These are phyloP conservation scores for Diachrysia chrysitis DNA, from an alignment of 2,888 invertebrate genomes.

Conservation along the genomic window DNA sequence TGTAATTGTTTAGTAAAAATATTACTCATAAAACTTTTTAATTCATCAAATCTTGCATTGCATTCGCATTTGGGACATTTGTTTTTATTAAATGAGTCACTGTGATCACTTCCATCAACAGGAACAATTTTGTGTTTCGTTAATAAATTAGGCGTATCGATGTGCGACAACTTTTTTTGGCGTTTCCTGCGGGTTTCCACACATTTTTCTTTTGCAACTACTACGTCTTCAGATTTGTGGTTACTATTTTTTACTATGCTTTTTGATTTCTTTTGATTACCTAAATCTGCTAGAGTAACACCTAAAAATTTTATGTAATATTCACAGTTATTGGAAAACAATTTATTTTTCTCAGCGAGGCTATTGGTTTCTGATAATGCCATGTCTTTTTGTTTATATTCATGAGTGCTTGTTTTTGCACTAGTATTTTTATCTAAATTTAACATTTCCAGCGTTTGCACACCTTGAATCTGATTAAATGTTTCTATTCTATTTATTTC, in stretches of 20 bases:
- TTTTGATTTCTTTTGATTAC: constrained; percentile 31
- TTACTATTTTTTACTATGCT: constrained; percentile 16
- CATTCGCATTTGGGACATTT: constrained; percentile 48
- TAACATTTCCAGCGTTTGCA: constrained; percentile 3
- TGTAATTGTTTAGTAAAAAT: constrained; percentile 46
- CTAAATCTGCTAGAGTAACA: constrained; percentile 74
- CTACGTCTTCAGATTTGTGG: constrained; percentile 1
- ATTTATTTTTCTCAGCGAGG: constrained; percentile 48
- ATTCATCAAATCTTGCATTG: constrained; percentile 57
- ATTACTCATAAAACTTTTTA: constrained; percentile 52
- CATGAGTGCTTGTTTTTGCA: constrained; percentile 12
- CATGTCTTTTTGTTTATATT: constrained; percentile 20
- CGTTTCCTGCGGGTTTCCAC: constrained; percentile 14
- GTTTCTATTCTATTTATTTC: constrained; percentile 16
- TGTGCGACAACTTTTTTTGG: constrained; percentile 13
- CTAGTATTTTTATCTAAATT: background rate
- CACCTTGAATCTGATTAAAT: constrained; percentile 23
- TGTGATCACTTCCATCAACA: constrained; percentile 14
- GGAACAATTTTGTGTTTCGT: constrained; percentile 9
- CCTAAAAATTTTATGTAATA: constrained; percentile 80
- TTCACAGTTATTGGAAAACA: constrained; percentile 61
- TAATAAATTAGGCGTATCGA: constrained; percentile 16
- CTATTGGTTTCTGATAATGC: constrained; percentile 16
- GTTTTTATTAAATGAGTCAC: constrained; percentile 12
- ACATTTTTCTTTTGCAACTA: constrained; percentile 16